Conservation (phyloP, 2,113 vertebrate species). For the Pelobates fuscus region DNA sequence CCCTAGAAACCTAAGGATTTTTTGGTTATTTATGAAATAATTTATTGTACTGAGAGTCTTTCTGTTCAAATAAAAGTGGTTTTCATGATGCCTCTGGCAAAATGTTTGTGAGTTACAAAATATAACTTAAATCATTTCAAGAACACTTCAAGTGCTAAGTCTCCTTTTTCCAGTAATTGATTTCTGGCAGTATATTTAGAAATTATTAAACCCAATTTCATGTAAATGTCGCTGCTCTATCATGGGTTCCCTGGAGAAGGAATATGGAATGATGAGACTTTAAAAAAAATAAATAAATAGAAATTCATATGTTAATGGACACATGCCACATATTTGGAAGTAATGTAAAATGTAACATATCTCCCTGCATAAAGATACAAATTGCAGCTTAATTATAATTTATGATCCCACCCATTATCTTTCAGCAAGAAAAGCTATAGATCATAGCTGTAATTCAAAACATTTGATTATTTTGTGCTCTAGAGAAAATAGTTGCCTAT, state of each 20-base stretch:
- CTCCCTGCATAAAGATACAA: not conserved
- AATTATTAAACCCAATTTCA: slow-evolving; percentile 16
- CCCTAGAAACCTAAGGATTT: not conserved
- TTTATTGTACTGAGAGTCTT: not conserved
- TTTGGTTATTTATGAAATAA: not conserved
- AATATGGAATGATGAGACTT: not conserved
- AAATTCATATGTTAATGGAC: slow-evolving; percentile 2
- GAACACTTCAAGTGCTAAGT: not conserved
- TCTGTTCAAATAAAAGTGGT: not conserved
- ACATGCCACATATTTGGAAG: not conserved
- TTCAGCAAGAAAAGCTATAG: slow-evolving; percentile 12
- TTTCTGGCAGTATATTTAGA: slow-evolving; percentile 20
- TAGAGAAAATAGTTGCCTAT: slow-evolving; percentile 19
- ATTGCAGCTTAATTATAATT: slow-evolving; percentile 16
- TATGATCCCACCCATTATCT: slow-evolving; percentile 22
- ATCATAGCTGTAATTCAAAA: slow-evolving; percentile 7
- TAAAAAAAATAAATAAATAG: not conserved
- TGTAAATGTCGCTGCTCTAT: slow-evolving; percentile 17
- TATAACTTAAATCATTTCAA: slow-evolving; percentile 8
- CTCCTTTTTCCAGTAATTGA: slow-evolving; percentile 19
- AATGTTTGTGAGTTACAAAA: slow-evolving; percentile 7
- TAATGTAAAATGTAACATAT: slow-evolving; percentile 9
- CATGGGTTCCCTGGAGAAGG: slow-evolving; percentile 2
- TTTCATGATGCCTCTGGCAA: slow-evolving; percentile 4
- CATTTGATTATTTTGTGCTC: slow-evolving; percentile 5